Evolutionary conservation across 2,888 invertebrate species (phyloP), one percentile per base, ranked within the genome.

Genomic region (Ichneumoninae sp.): DNA sequence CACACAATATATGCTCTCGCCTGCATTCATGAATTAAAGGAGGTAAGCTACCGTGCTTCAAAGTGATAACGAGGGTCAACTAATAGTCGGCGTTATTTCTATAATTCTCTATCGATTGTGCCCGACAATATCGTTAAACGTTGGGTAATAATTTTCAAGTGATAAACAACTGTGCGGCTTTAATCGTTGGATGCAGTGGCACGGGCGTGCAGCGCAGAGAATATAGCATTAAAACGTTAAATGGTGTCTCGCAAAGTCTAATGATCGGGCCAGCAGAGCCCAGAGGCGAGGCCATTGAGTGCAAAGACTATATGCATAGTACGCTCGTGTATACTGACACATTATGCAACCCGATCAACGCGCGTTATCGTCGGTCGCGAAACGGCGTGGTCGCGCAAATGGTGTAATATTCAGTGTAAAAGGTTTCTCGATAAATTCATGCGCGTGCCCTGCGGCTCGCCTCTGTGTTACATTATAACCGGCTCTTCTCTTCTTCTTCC

Each of bases 211-310:
- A 16, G 36, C n/a, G 7, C 36, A 3, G 63, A 26, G n/a, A 36
- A 63, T 63, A 57, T 73, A 30, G 52, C 36, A 73, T 73, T 73
- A 73, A 57, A 73, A 73, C 73, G 54, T 73, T 73, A 30, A 73
- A 73, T 73, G 73, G 54, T n/a, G 40, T 60, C 75, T 75, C 63
- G 13, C 63, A 75, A 26, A 44, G 30, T 63, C 57, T 69, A 75
- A 75, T 69, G 26, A 22, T 36, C 75, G 47, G 44, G 40, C 75
- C 19, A 19, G 63, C 60, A 30, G 2, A 63, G 63, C 10, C 22
- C 6, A 54, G 19, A 3, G 22, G 22, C 57, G 57, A 13, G 22
- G 13, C 22, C 57, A 57, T 26, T 2, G 63, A 63, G 63, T 33
- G 30, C 63, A 30, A 63, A 63, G 63, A 36, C 63, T 63, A 30